Conservation (phyloP, 2,113 vertebrate genomes). For the Scatophagus argus region DNA sequence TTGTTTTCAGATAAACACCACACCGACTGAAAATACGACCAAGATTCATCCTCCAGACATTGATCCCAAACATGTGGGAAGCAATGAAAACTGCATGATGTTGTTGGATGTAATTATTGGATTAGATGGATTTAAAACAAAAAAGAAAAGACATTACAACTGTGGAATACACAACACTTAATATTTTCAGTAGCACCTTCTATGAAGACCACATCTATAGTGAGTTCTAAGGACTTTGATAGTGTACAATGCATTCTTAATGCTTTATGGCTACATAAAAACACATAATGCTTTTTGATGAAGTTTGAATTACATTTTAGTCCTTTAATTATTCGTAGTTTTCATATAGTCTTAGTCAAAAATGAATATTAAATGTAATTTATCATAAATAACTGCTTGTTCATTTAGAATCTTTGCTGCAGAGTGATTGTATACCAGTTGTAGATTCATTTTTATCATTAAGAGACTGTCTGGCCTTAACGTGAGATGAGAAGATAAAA, state of each 20-base stretch:
- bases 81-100: background rate
- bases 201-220: too few relatives aligned
- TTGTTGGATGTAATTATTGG: background rate
- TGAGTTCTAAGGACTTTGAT: too few relatives aligned
- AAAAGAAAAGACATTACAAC: background rate
- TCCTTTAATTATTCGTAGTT: background rate
- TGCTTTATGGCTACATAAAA: too few relatives aligned
- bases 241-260: too few relatives aligned
- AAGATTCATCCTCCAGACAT: constrained; percentile 2
- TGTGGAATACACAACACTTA: background rate
- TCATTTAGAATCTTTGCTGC: too few relatives aligned
- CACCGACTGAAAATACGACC: constrained; percentile 25
- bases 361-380: background rate
- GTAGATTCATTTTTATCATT: too few relatives aligned
- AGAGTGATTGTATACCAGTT: too few relatives aligned
- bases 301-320: background rate
- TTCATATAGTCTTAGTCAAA: background rate
- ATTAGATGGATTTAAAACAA: background rate
- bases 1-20: constrained; percentile 29
- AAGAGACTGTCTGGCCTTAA: too few relatives aligned
- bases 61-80: background rate
- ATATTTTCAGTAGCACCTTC: too few relatives aligned
- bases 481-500: too few relatives aligned
- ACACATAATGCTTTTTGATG: too few relatives aligned
- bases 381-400: too few relatives aligned